These are phyloP conservation scores for Psix sp. DNA, from an alignment of 1,140 invertebrate genomes.

Conservation along the genomic window DNA sequence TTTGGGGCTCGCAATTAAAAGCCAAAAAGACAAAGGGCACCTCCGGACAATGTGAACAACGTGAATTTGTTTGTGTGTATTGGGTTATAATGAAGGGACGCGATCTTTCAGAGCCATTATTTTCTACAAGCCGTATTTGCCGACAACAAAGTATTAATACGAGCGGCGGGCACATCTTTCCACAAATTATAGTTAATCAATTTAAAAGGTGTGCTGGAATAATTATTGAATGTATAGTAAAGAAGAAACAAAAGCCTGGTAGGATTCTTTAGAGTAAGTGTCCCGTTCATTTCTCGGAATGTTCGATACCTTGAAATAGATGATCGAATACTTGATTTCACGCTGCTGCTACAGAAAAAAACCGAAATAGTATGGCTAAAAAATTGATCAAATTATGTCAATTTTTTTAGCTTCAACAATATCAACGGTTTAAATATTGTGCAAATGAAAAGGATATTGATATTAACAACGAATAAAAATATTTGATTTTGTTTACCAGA, in stretches of 20 bases:
- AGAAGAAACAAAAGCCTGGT: constrained; percentile 29
- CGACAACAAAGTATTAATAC: constrained; percentile 58
- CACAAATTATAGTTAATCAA: constrained; percentile 61
- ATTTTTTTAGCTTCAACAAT: too few species aligned
- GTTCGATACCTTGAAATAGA: too few species aligned
- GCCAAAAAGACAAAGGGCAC: constrained; percentile 52
- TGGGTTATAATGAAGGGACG: constrained; percentile 55
- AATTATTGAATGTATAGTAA: constrained; percentile 47
- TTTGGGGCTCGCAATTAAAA: constrained; percentile 57
- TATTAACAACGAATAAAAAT: too few species aligned
- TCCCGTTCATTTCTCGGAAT: constrained; percentile 37
- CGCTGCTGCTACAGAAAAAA: too few species aligned
- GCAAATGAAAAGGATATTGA: too few species aligned
- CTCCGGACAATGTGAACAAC: constrained; percentile 42
- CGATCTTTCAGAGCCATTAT: constrained; percentile 56
- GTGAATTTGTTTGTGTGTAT: constrained; percentile 45
- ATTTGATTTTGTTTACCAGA: too few species aligned
- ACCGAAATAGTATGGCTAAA: too few species aligned
- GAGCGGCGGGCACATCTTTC: constrained; percentile 48
- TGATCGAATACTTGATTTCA: too few species aligned
- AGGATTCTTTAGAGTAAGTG: constrained; percentile 41
- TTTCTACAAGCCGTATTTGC: constrained; percentile 57
- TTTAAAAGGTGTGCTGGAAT: constrained; percentile 59
- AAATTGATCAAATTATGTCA: too few species aligned
- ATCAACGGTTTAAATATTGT: too few species aligned